Conservation (phyloP, 2,113 vertebrate species). For the Psittacula cyanocephala region DNA sequence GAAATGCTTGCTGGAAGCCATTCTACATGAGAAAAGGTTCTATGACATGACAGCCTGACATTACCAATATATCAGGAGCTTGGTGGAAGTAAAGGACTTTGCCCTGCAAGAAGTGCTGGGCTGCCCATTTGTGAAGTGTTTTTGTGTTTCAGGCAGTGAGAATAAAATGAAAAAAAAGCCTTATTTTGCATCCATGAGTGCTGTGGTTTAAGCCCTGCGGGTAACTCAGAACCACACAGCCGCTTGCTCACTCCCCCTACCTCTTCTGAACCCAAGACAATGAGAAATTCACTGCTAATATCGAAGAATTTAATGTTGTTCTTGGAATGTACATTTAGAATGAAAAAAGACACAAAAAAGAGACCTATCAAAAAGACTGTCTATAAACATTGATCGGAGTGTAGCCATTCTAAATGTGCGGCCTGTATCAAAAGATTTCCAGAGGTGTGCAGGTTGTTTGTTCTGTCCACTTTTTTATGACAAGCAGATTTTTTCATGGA, state of each 20-base stretch:
- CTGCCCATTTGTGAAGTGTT: neutral
- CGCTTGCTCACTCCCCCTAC: too few relatives aligned
- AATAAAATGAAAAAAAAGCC: neutral
- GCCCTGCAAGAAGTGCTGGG: neutral
- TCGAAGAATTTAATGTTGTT: neutral
- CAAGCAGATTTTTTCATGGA: neutral
- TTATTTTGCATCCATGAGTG: neutral
- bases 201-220: too few relatives aligned
- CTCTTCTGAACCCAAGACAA: too few relatives aligned
- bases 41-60: constrained; percentile 58
- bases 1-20: constrained; percentile 44
- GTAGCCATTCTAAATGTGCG: neutral
- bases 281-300: neutral
- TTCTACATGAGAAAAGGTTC: constrained; percentile 28
- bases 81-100: neutral
- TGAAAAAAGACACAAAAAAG: neutral
- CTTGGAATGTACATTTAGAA: neutral
- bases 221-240: too few relatives aligned
- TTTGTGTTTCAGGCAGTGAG: neutral
- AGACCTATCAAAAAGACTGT: neutral
- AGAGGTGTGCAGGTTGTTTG: neutral
- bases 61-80: constrained; percentile 49
- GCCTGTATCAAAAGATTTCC: neutral
- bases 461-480: neutral
- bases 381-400: neutral